Evolutionary conservation across 1,140 invertebrate species (phyloP), one percentile per base, ranked within the genome.

Genomic region (Drosophila athabasca): DNA sequence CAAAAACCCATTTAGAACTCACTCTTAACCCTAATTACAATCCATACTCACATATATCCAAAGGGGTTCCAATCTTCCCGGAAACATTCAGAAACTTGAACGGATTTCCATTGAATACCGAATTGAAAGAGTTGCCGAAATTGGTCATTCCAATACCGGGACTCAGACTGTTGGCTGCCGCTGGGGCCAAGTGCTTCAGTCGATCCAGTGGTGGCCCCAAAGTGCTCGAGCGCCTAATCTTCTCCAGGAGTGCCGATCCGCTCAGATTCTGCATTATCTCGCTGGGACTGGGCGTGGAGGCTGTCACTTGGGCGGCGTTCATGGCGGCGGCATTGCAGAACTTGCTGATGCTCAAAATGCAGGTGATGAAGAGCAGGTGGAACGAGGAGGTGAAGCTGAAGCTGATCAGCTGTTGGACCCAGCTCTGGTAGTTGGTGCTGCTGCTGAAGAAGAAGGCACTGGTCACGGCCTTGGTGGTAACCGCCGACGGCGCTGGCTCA

Each of bases 331-430:
- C 83, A 83, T 80, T 90, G 62, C 89, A 89, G 24, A 91, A 78
- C 35, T 91, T 91, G 67, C 76, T 90, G 11, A 91, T 85, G 74
- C 85, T 85, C 50, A 91, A 50, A 6, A 91, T 85, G 67, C 52
- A 77, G 44, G 90, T 79, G 41, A 91, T 85, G 29, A 73, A 91
- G 17, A 91, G 74, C 65, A 91, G 61, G 53, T 91, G 84, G 15
- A 87, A 71, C 52, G 77, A 76, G 19, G 90, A 88, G 19, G 83
- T 85, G 68, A 91, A 91, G 41, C 90, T 91, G 51, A 91, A 85
- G 79, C 80, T 90, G 52, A 91, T 90, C 74, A 91, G 68, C 70
- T 91, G 90, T 57, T 91, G 90, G 4, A 91, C 64, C 35, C 76
- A 78, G 45, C 90, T 91, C 11, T 78, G 83, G 35, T 90, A 91